phyloP scores from a whole-genome alignment of 2,888 invertebrate genomes.

The Chloroclystis v-ata region DNA sequence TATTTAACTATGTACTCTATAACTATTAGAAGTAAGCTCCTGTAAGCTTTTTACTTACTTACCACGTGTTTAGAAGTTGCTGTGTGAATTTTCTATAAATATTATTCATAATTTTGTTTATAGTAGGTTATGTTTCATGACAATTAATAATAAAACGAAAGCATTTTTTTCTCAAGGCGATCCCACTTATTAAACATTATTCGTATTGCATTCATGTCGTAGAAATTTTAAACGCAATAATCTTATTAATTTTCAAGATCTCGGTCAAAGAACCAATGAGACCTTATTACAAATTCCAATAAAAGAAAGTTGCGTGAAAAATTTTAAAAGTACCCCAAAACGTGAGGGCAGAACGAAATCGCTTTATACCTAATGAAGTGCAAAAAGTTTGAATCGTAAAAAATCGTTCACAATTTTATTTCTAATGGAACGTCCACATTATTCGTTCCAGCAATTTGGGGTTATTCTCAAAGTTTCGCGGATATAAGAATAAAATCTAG shows the following conservation, averaged over 20 bases:
- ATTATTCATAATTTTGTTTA: not conserved
- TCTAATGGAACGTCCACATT: slow-evolving; percentile 49
- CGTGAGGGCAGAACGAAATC: slow-evolving; percentile 27
- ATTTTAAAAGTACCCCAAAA: slow-evolving; percentile 30
- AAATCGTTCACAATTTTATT: slow-evolving; percentile 36
- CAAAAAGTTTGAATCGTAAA: slow-evolving; percentile 19
- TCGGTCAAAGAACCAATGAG: not conserved
- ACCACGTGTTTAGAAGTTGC: too few relatives aligned
- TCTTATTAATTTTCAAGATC: not conserved
- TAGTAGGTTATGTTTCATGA: too few relatives aligned
- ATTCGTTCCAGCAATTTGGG: slow-evolving; percentile 49
- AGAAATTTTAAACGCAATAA: not conserved
- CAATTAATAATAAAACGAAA: too few relatives aligned
- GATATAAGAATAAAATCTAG: slow-evolving; percentile 71
- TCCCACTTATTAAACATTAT: not conserved
- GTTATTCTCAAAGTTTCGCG: slow-evolving; percentile 65
- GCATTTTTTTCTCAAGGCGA: too few relatives aligned
- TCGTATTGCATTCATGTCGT: not conserved
- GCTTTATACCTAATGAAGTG: slow-evolving; percentile 34
- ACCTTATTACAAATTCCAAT: slow-evolving; percentile 7
- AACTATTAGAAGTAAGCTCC: too few relatives aligned
- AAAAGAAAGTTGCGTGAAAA: slow-evolving; percentile 13
- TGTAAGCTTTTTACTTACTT: too few relatives aligned
- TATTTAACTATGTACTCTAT: not conserved
- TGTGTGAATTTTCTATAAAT: too few relatives aligned